Evolutionary conservation across 1,140 invertebrate species (phyloP), one percentile per base, ranked within the genome.

Genomic region (Procambarus virginalis): DNA sequence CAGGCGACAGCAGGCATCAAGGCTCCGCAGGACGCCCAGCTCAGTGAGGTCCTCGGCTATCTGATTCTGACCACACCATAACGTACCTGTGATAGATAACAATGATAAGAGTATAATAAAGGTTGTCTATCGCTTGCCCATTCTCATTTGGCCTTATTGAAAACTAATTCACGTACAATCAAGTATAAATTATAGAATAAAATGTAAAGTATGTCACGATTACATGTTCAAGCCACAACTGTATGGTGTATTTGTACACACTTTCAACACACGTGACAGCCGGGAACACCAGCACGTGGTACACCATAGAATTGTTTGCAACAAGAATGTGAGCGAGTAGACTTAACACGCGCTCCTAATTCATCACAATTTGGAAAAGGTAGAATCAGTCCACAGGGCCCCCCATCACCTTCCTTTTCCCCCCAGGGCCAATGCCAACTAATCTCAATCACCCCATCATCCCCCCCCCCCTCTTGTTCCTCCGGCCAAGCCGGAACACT

Each of bases 31-130:
- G 34, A 55, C 78, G 3, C 89, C 89, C 0, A 91, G 82, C 22
- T 81, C 48, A 8, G 48, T 45, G n/a, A 78, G 22, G 60, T 79
- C 58, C 94, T 93, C 68, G 93, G 91, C 70, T 10, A 49, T 45
- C 8, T 73, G 68, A 2, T 68, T 68, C 14, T 51, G 17, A 10
- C 83, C 83, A 34, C 83, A 84, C 83, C 83, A 84, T 46, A 84
- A 6, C 60, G 83, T 75, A 12, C 83, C 83, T 84, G 68, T 14
- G 68, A 4, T 20, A 10, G 12, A 49, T 20, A 20, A 3, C n/a
- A 5, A 6, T 14, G 3, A 34, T 4, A n/a, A n/a, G 20, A 78
- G 14, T 17, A n/a, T n/a, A n/a, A 14, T n/a, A 68, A 68, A 12
- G 12, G 46, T 49, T 34, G 34, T 55, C 49, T 80, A 8, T n/a